A percentile compares a stretch with the other conserved stretches of the same genome.
phyloP scores from a whole-genome alignment of 2,113 vertebrate species.

The Lagopus leucura region DNA sequence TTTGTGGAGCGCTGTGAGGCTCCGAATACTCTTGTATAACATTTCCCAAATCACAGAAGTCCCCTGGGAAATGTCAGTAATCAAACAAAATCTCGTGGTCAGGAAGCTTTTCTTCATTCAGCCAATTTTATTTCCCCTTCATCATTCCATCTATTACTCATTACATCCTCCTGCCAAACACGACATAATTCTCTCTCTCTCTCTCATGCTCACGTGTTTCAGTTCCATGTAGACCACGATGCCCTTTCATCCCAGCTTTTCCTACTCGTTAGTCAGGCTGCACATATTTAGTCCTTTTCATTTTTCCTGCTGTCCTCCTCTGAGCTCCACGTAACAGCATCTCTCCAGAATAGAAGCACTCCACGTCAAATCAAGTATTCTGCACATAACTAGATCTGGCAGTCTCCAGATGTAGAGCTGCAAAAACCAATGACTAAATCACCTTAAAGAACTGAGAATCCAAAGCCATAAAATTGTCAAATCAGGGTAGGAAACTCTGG shows the following conservation, averaged over 20 bases:
- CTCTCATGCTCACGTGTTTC: slow-evolving; percentile 21
- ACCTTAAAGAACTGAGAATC: slow-evolving; percentile 57
- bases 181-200: slow-evolving; percentile 39
- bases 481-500: slow-evolving; percentile 44
- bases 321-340: neutral
- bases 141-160: slow-evolving; percentile 73
- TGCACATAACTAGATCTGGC: neutral
- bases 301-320: neutral
- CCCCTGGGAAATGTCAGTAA: slow-evolving; percentile 57
- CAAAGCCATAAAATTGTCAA: slow-evolving; percentile 62
- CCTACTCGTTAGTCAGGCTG: neutral
- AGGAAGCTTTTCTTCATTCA: slow-evolving; percentile 73
- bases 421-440: slow-evolving; percentile 50
- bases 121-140: slow-evolving; percentile 57
- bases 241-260: neutral
- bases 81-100: slow-evolving; percentile 64
- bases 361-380: neutral
- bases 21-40: slow-evolving; percentile 40
- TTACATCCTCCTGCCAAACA: slow-evolving; percentile 64
- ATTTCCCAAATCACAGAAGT: slow-evolving; percentile 73
- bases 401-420: slow-evolving; percentile 20
- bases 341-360: neutral
- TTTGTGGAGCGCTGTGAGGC: neutral
- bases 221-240: neutral
- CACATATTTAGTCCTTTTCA: neutral